phyloP scores from a whole-genome alignment of 2,888 invertebrate genomes.

The Polyommatus icarus region DNA sequence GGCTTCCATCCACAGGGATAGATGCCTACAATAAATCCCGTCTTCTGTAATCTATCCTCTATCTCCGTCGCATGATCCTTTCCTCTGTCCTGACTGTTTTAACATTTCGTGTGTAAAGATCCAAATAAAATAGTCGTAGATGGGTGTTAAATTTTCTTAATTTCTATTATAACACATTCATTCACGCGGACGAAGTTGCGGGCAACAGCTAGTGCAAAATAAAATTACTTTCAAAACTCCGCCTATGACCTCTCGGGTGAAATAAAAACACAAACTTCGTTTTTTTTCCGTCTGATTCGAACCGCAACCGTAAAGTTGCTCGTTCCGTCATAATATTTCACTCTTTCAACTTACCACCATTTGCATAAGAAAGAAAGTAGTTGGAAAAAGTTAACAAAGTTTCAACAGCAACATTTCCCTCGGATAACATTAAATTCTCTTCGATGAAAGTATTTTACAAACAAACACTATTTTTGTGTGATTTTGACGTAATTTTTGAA shows the following conservation, averaged over 20 bases:
- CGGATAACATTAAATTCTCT: conserved; percentile 6
- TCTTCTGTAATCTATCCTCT: too few relatives aligned
- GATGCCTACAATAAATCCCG: too few relatives aligned
- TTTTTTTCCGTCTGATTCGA: not conserved
- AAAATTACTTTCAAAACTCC: not conserved
- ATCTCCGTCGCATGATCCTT: too few relatives aligned
- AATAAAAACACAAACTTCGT: not conserved
- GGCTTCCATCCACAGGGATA: too few relatives aligned
- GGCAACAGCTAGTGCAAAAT: too few relatives aligned
- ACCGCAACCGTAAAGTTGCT: not conserved
- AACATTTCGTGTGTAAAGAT: too few relatives aligned
- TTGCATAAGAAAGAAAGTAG: conserved; percentile 9
- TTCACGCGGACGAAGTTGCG: too few relatives aligned
- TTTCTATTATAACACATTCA: too few relatives aligned
- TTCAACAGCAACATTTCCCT: not conserved
- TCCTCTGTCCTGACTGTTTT: too few relatives aligned
- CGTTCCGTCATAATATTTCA: conserved; percentile 15
- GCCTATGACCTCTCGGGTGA: not conserved
- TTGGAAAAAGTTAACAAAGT: conserved; percentile 1
- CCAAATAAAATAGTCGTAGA: too few relatives aligned
- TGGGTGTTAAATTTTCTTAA: too few relatives aligned
- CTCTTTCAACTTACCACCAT: conserved; percentile 1
- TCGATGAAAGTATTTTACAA: not conserved
- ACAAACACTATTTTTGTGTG: not conserved
- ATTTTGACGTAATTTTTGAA: not conserved